Evolutionary conservation across 1,140 invertebrate species (phyloP).

Genomic region (Anoplophora glabripennis): DNA sequence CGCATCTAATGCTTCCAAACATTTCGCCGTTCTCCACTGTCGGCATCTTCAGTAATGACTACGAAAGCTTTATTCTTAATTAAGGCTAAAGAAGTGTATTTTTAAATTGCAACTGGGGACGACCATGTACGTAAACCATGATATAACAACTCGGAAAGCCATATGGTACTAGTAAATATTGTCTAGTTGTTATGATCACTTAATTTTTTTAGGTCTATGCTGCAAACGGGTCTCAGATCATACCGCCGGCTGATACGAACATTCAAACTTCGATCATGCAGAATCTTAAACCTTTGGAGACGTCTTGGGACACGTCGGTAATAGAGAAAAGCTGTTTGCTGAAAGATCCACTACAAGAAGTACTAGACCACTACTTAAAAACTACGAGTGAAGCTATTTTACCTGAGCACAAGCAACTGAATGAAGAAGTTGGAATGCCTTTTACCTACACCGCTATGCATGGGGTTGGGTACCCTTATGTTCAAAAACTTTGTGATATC

Average conservation of each 20-base stretch:
- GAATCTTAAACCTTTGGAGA: conserved; percentile 68
- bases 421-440: conserved; percentile 60
- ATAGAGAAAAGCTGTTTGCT: conserved; percentile 51
- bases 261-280: conserved; percentile 80
- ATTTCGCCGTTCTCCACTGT: too few species aligned
- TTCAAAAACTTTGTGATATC: conserved; percentile 70
- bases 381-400: conserved; percentile 53
- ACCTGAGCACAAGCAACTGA: conserved; percentile 56
- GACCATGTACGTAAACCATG: too few species aligned
- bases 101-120: too few species aligned
- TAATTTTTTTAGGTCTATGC: conserved; percentile 72
- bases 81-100: too few species aligned
- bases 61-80: too few species aligned
- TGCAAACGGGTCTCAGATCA: conserved; percentile 94
- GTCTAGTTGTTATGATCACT: too few species aligned
- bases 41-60: too few species aligned
- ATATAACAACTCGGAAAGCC: too few species aligned
- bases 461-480: conserved; percentile 87
- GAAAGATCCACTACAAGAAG: conserved; percentile 58
- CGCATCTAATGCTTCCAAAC: too few species aligned
- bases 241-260: conserved; percentile 84
- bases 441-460: conserved; percentile 97
- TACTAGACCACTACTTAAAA: conserved; percentile 67
- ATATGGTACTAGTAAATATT: too few species aligned
- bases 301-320: conserved; percentile 64